Percentiles rank a stretch among this genome's conserved stretches.
These are phyloP conservation scores for Eristalinus sepulchralis DNA, from an alignment of 2,888 invertebrate genomes.

Conservation along the genomic window DNA sequence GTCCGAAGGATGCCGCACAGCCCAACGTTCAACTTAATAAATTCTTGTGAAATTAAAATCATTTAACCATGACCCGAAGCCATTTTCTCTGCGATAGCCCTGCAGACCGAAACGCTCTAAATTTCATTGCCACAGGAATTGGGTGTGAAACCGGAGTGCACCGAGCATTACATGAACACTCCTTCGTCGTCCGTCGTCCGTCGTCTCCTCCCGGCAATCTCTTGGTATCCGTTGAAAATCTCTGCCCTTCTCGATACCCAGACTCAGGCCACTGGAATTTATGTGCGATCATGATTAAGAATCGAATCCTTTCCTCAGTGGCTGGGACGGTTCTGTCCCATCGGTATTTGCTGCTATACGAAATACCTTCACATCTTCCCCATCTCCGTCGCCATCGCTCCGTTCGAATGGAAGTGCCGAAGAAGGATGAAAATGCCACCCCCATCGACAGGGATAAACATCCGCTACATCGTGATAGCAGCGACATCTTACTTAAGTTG, in stretches of 20 bases:
- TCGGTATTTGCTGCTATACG: slow-evolving; percentile 11
- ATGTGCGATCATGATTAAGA: slow-evolving; percentile 59
- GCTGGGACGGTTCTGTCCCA: neutral
- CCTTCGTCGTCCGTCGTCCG: neutral
- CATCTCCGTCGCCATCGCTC: too few relatives aligned
- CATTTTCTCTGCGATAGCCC: slow-evolving; percentile 22
- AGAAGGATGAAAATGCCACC: neutral
- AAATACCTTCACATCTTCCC: neutral
- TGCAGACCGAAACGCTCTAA: slow-evolving; percentile 9
- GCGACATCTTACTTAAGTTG: slow-evolving; percentile 60
- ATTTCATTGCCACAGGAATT: slow-evolving; percentile 9
- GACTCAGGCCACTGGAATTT: slow-evolving; percentile 46
- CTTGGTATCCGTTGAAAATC: slow-evolving; percentile 14
- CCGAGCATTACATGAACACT: neutral
- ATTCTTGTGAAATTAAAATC: slow-evolving; percentile 34
- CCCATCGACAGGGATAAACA: slow-evolving; percentile 17
- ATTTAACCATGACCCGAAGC: slow-evolving; percentile 30
- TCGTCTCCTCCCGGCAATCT: neutral
- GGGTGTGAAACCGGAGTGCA: neutral
- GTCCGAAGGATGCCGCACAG: neutral
- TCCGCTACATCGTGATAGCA: slow-evolving; percentile 27
- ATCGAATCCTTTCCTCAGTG: slow-evolving; percentile 44
- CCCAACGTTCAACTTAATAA: slow-evolving; percentile 6
- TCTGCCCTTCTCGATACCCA: slow-evolving; percentile 35
- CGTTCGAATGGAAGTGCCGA: neutral